Percentiles rank a stretch among this genome's conserved stretches.
These are phyloP conservation scores for Drosophila aldrichi DNA, from an alignment of 2,888 invertebrate species.

Conservation along the genomic window DNA sequence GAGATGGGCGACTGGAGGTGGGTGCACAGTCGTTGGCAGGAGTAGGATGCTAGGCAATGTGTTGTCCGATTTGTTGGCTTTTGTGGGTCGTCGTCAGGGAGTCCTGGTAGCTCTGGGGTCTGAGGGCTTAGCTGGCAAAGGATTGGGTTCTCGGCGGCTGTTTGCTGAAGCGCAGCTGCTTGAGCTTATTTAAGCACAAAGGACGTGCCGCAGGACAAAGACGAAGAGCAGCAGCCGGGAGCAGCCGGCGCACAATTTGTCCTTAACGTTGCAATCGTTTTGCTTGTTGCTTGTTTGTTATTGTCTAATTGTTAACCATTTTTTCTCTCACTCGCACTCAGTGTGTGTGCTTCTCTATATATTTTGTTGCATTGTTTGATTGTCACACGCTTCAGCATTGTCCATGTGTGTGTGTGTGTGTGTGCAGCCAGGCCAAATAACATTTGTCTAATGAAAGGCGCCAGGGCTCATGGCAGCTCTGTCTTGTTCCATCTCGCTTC, in stretches of 20 bases:
- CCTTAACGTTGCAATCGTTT: slow-evolving; percentile 73
- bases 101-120: neutral
- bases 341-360: neutral
- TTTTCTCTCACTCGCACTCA: slow-evolving; percentile 35
- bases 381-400: slow-evolving; percentile 54
- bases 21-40: neutral
- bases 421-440: slow-evolving; percentile 55
- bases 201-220: slow-evolving; percentile 41
- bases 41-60: slow-evolving; percentile 52
- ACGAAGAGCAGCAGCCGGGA: slow-evolving; percentile 6
- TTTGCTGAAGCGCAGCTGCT: slow-evolving; percentile 60
- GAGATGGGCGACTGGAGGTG: neutral
- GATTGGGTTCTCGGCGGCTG: slow-evolving; percentile 13
- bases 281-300: slow-evolving; percentile 71
- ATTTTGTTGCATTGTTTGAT: slow-evolving; percentile 63
- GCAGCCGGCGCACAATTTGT: slow-evolving; percentile 72
- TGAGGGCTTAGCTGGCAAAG: slow-evolving; percentile 9
- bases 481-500: neutral
- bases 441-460: slow-evolving; percentile 74
- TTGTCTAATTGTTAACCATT: slow-evolving; percentile 77
- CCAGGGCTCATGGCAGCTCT: neutral
- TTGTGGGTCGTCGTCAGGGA: slow-evolving; percentile 30
- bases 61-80: slow-evolving; percentile 79
- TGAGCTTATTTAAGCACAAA: slow-evolving; percentile 65
- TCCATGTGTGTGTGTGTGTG: neutral